These are phyloP conservation scores for Thermophis baileyi DNA, from an alignment of 2,113 vertebrate species.

Conservation along the genomic window DNA sequence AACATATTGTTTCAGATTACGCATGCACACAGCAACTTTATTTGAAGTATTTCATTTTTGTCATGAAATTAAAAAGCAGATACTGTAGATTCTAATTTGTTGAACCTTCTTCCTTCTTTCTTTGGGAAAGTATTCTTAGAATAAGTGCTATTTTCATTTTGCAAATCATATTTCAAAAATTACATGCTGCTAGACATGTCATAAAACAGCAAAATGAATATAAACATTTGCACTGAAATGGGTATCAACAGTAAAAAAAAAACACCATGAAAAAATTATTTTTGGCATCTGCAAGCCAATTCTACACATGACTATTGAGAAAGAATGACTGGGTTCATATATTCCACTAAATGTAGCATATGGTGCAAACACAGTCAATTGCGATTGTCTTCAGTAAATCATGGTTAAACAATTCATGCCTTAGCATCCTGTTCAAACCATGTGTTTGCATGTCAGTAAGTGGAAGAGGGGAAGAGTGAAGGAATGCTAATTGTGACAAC, in stretches of 20 bases:
- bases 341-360: neutral
- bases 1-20: neutral
- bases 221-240: slow-evolving; percentile 29
- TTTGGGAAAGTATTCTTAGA: neutral
- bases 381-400: neutral
- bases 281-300: neutral
- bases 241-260: slow-evolving; percentile 16
- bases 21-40: neutral
- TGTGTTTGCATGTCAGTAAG: neutral
- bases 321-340: neutral
- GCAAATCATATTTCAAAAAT: neutral
- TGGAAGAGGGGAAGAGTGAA: neutral
- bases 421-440: neutral
- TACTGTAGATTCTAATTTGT: neutral
- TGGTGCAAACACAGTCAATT: neutral
- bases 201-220: slow-evolving; percentile 16
- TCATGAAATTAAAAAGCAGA: neutral
- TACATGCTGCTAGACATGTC: neutral
- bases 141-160: neutral
- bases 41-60: neutral
- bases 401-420: neutral
- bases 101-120: neutral
- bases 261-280: neutral
- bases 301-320: neutral
- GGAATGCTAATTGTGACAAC: slow-evolving; percentile 2